These are phyloP conservation scores for Resseliella maxima DNA, from an alignment of 2,888 invertebrate species.

Conservation along the genomic window DNA sequence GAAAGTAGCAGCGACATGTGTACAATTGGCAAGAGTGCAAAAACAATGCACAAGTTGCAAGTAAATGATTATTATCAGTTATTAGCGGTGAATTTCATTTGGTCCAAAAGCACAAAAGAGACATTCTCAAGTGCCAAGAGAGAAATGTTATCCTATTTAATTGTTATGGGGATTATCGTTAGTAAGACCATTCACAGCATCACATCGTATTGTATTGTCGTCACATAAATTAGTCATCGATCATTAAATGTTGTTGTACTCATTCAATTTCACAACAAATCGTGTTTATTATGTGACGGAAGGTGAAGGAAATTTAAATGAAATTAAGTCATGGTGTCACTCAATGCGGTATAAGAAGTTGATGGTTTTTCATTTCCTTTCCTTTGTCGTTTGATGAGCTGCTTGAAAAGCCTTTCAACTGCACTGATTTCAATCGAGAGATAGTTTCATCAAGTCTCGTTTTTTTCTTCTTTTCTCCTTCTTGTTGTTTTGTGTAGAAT, in stretches of 20 bases:
- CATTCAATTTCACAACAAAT: not conserved
- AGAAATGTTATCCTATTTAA: conserved; percentile 53
- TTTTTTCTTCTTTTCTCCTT: not conserved
- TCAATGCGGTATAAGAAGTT: not conserved
- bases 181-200: conserved; percentile 36
- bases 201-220: conserved; percentile 47
- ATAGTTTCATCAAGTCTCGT: not conserved
- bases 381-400: conserved; percentile 26
- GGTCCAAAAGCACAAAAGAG: not conserved
- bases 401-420: conserved; percentile 16
- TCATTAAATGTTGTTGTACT: conserved; percentile 18
- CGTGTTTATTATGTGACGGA: conserved; percentile 30
- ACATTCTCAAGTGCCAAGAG: not conserved
- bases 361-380: conserved; percentile 37
- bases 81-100: conserved; percentile 35
- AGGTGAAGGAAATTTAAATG: conserved; percentile 52
- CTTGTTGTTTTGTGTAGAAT: not conserved
- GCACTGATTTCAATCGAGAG: conserved; percentile 25
- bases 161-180: conserved; percentile 49
- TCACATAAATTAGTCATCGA: conserved; percentile 53
- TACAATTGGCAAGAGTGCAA: not conserved
- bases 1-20: not conserved
- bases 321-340: conserved; percentile 54
- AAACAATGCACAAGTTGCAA: not conserved
- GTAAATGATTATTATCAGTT: conserved; percentile 34